A percentile compares a stretch with the other conserved stretches of the same genome.
Conservation (phyloP, 2,113 vertebrate species). For the Brachyistius frenatus region DNA sequence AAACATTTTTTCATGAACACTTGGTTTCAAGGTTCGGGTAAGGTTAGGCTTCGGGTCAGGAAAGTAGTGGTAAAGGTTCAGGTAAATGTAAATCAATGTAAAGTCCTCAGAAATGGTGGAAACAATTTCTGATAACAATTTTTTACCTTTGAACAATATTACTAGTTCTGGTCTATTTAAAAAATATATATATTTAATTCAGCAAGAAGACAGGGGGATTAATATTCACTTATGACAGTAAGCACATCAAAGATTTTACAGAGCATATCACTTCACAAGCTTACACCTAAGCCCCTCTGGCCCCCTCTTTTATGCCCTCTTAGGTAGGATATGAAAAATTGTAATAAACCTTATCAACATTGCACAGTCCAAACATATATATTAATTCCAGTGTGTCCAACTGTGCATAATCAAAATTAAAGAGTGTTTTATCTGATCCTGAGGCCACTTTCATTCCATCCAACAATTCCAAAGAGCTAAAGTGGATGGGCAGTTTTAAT, state of each 20-base stretch:
- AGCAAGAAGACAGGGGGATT: constrained; percentile 61
- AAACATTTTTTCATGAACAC: neutral
- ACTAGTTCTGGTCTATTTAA: constrained; percentile 57
- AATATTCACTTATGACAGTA: constrained; percentile 61
- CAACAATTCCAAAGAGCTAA: constrained; percentile 34
- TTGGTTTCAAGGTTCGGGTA: neutral
- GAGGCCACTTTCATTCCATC: constrained; percentile 35
- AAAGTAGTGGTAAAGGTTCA: too few relatives aligned
- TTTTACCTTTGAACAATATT: constrained; percentile 39
- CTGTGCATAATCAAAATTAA: constrained; percentile 27
- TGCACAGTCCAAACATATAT: constrained; percentile 16
- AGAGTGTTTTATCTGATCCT: constrained; percentile 28
- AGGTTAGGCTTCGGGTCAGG: neutral
- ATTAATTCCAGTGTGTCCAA: constrained; percentile 14
- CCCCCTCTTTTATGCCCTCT: constrained; percentile 37
- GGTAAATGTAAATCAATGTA: neutral
- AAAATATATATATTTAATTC: constrained; percentile 40
- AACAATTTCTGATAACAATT: neutral
- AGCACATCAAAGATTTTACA: constrained; percentile 69
- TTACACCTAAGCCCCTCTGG: constrained; percentile 38
- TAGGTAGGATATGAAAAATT: constrained; percentile 29
- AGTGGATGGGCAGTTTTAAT: constrained; percentile 52
- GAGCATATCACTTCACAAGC: constrained; percentile 60
- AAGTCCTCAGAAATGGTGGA: neutral
- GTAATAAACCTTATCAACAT: constrained; percentile 34